Evolutionary conservation across 2,888 invertebrate species (phyloP), one percentile per base, ranked within the genome.

Genomic region (Ochropleura leucogaster): DNA sequence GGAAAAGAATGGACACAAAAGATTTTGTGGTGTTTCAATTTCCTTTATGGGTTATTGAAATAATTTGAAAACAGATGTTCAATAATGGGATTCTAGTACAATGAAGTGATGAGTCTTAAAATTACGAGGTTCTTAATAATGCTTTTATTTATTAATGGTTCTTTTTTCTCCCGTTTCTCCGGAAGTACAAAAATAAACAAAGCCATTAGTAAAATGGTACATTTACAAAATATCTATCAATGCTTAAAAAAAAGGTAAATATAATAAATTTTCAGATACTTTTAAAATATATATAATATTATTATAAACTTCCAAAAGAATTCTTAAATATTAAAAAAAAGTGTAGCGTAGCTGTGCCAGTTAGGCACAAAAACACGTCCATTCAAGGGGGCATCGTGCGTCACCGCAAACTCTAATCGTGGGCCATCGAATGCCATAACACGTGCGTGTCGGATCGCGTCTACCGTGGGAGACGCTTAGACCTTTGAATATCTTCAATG

Each of bases 381-480:
- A 94, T 94, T 95, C 88, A 94, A 90, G 89, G 86, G 88, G 81
- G 86, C 89, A 90, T 90, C 90, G 89, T 93, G 92, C 94, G 93
- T 94, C 94, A 93, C 92, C 93, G 90, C 88, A 83, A 88, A 74
- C 86, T 87, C 88, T 93, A 93, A 94, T 94, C 94, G 92, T 86
- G 86, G 93, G 91, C 92, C 94, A 96, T 96, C 95, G 93, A 93
- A 95, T 96, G 95, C 95, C 90, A 92, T 91, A 92, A 93, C 96
- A 96, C 96, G 96, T 95, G 95, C 95, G 94, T 94, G 92, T 94
- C 95, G 91, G 95, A 96, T 96, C 90, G 92, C 91, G 90, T 93
- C 95, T 93, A 95, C 95, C 96, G 96, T 96, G 96, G 95, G 96
- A 96, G 95, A 95, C 91, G 90, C 77, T 82, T 77, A 87, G 86